A percentile compares a stretch with the other conserved stretches of the same genome.
phyloP scores from a whole-genome alignment of 2,797 vertebrate genomes.

The Paguma larvata region DNA sequence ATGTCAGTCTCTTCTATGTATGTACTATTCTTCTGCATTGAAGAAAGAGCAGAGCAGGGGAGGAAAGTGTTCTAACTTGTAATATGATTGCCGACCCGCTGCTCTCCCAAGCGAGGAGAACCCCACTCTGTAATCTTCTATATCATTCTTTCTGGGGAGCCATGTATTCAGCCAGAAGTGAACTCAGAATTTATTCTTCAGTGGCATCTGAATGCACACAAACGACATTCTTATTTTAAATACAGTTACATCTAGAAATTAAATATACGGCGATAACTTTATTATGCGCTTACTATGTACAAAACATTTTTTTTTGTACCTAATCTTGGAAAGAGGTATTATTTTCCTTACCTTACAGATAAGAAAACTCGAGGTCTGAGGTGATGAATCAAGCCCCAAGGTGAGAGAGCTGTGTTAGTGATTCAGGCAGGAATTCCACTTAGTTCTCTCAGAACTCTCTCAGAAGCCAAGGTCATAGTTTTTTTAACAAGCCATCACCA shows the following conservation, averaged over 20 bases:
- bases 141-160: neutral
- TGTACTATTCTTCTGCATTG: neutral
- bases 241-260: neutral
- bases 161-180: neutral
- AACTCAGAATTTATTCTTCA: slow-evolving; percentile 21
- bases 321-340: neutral
- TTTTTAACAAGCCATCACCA: neutral
- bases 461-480: neutral
- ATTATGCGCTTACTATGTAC: neutral
- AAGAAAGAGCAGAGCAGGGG: neutral
- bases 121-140: neutral
- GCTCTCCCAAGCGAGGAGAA: neutral
- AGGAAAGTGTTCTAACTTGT: neutral
- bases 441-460: neutral
- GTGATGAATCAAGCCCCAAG: neutral
- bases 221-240: neutral
- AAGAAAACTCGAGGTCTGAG: neutral
- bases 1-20: neutral
- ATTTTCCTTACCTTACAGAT: neutral
- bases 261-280: neutral
- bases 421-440: neutral
- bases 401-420: neutral
- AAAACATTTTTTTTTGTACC: neutral
- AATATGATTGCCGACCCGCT: neutral
- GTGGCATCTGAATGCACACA: neutral